phyloP scores from a whole-genome alignment of 1,140 invertebrate genomes.

The Belonocnema kinseyi region DNA sequence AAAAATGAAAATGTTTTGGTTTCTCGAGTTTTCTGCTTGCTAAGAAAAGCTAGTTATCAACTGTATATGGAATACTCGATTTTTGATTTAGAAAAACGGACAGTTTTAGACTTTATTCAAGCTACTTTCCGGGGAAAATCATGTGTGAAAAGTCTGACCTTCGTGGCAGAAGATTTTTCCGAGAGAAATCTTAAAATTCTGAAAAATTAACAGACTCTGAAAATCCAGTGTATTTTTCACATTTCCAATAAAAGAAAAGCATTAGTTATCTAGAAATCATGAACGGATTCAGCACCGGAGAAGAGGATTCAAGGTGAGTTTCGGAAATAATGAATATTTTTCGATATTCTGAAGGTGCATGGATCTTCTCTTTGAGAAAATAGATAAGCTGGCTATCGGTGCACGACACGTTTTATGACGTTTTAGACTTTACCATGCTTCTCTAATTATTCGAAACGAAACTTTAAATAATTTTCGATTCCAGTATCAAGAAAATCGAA shows the following conservation, averaged over 20 bases:
- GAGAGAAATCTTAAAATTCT: conserved; percentile 2
- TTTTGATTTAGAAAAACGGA: background rate
- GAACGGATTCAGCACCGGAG: conserved; percentile 93
- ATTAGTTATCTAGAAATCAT: conserved; percentile 62
- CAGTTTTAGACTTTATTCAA: background rate
- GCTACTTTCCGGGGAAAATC: background rate
- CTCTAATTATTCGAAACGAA: too few species aligned
- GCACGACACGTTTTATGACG: too few species aligned
- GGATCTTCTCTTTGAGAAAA: too few species aligned
- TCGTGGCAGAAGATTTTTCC: conserved; percentile 9
- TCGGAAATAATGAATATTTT: background rate
- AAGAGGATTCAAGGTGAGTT: conserved; percentile 83
- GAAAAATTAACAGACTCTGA: background rate
- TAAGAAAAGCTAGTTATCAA: background rate
- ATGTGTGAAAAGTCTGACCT: conserved; percentile 18
- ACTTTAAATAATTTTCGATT: too few species aligned
- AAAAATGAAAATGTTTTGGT: background rate
- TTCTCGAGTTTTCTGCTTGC: background rate
- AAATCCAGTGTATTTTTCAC: background rate
- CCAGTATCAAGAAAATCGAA: too few species aligned
- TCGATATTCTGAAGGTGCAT: background rate
- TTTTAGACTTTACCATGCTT: too few species aligned
- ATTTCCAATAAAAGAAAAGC: background rate
- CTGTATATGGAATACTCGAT: background rate
- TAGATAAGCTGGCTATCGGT: too few species aligned